Conservation (phyloP, 2,888 invertebrate genomes). For the Dromius quadrimaculatus region DNA sequence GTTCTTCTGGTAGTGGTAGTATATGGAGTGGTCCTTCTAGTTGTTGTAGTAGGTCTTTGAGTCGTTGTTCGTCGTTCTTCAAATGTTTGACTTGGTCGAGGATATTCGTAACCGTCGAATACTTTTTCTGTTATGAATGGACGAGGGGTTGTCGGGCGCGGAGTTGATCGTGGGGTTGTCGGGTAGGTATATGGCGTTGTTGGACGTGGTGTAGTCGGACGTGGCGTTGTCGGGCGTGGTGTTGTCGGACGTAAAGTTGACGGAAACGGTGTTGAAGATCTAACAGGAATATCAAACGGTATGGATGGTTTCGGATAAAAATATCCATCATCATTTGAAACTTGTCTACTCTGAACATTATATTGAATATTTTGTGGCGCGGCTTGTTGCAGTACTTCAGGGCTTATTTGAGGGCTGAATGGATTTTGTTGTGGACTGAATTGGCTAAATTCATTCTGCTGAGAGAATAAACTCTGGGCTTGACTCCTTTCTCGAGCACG, state of each 20-base stretch:
- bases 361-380: background rate
- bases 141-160: background rate
- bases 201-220: slow-evolving; percentile 1
- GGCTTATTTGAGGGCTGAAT: background rate
- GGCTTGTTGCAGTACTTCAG: background rate
- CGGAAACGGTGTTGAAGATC: background rate
- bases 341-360: background rate
- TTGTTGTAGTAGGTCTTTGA: slow-evolving; percentile 22
- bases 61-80: slow-evolving; percentile 18
- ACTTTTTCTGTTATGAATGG: slow-evolving; percentile 9
- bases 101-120: slow-evolving; percentile 38
- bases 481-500: slow-evolving; percentile 13
- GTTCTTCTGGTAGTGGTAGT: slow-evolving; percentile 34
- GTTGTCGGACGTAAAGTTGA: too few relatives aligned
- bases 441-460: background rate
- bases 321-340: slow-evolving; percentile 44
- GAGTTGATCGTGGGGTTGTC: background rate
- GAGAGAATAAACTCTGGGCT: background rate
- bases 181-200: slow-evolving; percentile 2
- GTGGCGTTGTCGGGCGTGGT: background rate
- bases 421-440: slow-evolving; percentile 22
- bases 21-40: slow-evolving; percentile 13
- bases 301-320: slow-evolving; percentile 47
- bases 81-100: slow-evolving; percentile 24
- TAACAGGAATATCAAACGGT: slow-evolving; percentile 34